Evolutionary conservation across 2,113 vertebrate genomes (phyloP), one percentile per base, ranked within the genome.

Genomic region (Chelonoidis abingdonii): DNA sequence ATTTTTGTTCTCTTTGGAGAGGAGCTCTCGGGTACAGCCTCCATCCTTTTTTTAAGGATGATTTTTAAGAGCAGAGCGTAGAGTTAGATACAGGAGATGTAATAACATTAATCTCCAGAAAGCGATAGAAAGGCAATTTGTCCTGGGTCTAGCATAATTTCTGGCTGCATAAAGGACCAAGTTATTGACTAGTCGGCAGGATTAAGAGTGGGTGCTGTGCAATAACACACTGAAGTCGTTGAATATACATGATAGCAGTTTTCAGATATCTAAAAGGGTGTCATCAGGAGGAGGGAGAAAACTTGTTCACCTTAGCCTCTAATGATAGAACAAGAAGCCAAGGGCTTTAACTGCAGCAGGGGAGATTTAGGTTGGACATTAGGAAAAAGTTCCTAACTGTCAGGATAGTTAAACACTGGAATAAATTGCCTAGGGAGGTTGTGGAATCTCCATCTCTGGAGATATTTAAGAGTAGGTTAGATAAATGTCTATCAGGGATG

Each of bases 121-220:
- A 90, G 78, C 8, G 86, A 14, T 24, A 69, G 78, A 94, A 80
- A 5, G 75, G 5, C 27, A 49, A 54, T 56, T 44, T 0, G 0
- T 47, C 53, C 10, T 2, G 38, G 72, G 22, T 75, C 27, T 53
- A 16, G 16, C 0, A 0, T 17, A n/a, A 8, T 78, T 47, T 78
- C 24, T 47, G 75, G 41, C 41, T 78, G 22, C 41, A 11, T 44
- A 44, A 29, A 47, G 19, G 5, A 47, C 11, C 24, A 47, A 78
- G 44, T 78, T 44, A 12, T 47, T 78, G 75, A 14, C 7, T 27
- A 47, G 24, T 29, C 4, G 4, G 41, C 24, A 47, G 65, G 19
- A 38, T 72, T 38, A 38, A 38, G n/a, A 38, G 19, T 72, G 21
- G 19, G 16, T 72, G 8, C 19, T 72, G 8, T 72, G 65, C n/a